Evolutionary conservation across 2,113 vertebrate genomes (phyloP).

Genomic region (Callipepla californica): DNA sequence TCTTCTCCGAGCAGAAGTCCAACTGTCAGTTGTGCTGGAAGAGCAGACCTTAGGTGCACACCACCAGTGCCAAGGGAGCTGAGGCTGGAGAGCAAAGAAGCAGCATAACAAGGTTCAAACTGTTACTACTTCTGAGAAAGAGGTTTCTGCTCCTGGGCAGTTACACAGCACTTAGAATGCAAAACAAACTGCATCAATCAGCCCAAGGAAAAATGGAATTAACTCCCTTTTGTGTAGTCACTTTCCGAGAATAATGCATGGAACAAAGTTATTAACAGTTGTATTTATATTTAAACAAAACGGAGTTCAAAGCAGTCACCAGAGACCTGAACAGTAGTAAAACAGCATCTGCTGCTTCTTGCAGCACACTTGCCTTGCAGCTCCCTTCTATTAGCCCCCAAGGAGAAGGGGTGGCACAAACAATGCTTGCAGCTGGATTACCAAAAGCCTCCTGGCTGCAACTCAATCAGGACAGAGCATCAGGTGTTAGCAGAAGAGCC

Average conservation of each 20-base stretch:
- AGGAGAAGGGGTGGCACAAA: constrained; percentile 26
- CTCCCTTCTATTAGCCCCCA: background rate
- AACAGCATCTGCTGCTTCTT: constrained; percentile 57
- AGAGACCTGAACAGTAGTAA: constrained; percentile 22
- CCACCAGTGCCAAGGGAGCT: background rate
- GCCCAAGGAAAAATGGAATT: background rate
- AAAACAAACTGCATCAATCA: background rate
- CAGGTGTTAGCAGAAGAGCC: constrained; percentile 9
- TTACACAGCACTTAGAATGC: background rate
- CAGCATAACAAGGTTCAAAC: background rate
- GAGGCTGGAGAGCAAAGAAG: background rate
- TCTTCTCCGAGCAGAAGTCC: background rate
- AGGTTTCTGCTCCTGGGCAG: background rate
- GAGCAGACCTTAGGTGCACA: background rate
- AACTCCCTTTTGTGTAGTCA: background rate
- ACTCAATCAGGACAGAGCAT: background rate
- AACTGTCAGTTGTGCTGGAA: background rate
- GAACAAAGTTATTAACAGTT: constrained; percentile 45
- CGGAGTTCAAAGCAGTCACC: constrained; percentile 15
- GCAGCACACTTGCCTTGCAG: background rate
- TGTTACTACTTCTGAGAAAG: background rate
- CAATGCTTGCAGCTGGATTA: constrained; percentile 27
- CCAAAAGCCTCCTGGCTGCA: constrained; percentile 38
- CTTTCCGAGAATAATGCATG: constrained; percentile 22
- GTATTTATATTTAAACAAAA: constrained; percentile 39